These are phyloP conservation scores for Athalia cordata DNA, from an alignment of 2,888 invertebrate genomes.

Conservation along the genomic window DNA sequence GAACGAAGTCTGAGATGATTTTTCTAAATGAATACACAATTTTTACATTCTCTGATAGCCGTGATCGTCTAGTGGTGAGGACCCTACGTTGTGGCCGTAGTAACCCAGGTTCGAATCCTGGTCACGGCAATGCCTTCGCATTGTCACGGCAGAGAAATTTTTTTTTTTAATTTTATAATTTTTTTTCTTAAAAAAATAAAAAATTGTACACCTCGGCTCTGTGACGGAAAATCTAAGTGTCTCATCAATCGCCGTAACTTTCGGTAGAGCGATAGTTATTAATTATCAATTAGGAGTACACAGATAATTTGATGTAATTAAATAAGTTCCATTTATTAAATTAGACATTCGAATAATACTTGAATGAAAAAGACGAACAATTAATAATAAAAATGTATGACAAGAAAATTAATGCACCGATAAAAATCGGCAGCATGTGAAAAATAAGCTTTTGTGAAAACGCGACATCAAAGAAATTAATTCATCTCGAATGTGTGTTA, in stretches of 20 bases:
- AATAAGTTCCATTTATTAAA: background rate
- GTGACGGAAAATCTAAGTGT: background rate
- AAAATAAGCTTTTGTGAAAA: conserved; percentile 23
- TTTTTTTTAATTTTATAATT: conserved; percentile 51
- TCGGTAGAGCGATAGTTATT: no score
- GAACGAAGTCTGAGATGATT: background rate
- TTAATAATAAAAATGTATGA: conserved; percentile 5
- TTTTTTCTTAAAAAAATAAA: background rate
- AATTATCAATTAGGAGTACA: no score
- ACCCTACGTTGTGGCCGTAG: conserved; percentile 74
- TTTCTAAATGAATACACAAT: background rate
- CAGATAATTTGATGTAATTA: no score
- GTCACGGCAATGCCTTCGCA: conserved; percentile 70
- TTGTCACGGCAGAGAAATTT: conserved; percentile 58
- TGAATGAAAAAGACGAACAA: conserved; percentile 1
- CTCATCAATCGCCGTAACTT: no score
- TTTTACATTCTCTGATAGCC: conserved; percentile 62
- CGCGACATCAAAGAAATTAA: conserved; percentile 38
- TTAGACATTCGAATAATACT: background rate
- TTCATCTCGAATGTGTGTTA: conserved; percentile 7
- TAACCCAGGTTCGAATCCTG: conserved; percentile 74
- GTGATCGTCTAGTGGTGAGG: conserved; percentile 73
- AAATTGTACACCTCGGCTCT: background rate
- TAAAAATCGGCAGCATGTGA: background rate
- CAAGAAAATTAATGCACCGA: background rate